phyloP scores from a whole-genome alignment of 2,888 invertebrate species.

The Athalia cordata region DNA sequence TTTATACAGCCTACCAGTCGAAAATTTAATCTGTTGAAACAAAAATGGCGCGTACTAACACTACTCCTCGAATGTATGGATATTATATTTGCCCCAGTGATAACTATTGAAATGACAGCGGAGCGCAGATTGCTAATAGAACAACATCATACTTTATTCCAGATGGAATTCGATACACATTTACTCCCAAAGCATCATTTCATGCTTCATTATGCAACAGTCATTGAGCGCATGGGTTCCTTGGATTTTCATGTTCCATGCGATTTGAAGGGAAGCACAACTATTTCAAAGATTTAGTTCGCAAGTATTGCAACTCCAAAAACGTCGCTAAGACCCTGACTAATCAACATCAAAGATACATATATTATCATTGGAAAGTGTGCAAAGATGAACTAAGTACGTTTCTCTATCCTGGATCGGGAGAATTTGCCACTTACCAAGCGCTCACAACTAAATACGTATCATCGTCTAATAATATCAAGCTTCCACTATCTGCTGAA shows the following conservation, averaged over 20 bases:
- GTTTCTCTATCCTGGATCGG: no score
- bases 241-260: conserved; percentile 44
- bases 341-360: conserved; percentile 44
- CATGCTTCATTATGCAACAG: conserved; percentile 39
- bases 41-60: conserved; percentile 43
- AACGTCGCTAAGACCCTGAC: conserved; percentile 46
- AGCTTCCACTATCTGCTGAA: no score
- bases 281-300: conserved; percentile 48
- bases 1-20: no score
- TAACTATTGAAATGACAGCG: conserved; percentile 32
- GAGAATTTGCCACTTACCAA: no score
- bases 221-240: conserved; percentile 41
- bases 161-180: conserved; percentile 30
- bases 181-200: conserved; percentile 43
- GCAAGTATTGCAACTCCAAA: conserved; percentile 42
- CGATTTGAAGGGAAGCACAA: conserved; percentile 48
- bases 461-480: no score
- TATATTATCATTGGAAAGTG: conserved; percentile 32
- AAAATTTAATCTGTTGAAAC: conserved; percentile 6
- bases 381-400: not conserved
- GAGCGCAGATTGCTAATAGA: conserved; percentile 18
- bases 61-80: conserved; percentile 45
- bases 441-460: no score
- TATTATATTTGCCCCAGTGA: conserved; percentile 45
- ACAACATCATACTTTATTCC: conserved; percentile 46